Conservation (phyloP, 2,113 vertebrate genomes). For the Daubentonia madagascariensis region DNA sequence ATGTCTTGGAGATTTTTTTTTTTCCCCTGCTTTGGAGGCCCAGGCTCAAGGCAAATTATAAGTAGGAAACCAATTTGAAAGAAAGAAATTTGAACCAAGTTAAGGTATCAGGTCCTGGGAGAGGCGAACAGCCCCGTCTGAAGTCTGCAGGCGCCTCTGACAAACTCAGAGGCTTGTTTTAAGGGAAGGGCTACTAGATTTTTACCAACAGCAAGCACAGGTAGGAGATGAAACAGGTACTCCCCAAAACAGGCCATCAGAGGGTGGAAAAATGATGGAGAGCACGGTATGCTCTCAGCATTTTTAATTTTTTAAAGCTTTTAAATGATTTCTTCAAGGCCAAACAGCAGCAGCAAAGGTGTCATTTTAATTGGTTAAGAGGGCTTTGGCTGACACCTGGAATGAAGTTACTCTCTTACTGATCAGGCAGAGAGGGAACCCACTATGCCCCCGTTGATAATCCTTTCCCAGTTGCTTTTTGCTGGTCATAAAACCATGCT, state of each 20-base stretch:
- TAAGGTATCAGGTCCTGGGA: conserved; percentile 26
- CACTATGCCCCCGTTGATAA: conserved; percentile 61
- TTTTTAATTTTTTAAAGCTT: neutral
- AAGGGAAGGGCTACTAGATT: neutral
- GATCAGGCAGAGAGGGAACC: conserved; percentile 20
- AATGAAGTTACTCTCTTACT: conserved; percentile 34
- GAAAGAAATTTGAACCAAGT: conserved; percentile 43
- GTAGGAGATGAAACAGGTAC: neutral
- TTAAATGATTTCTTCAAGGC: conserved; percentile 7
- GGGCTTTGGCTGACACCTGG: neutral
- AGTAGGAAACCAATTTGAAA: conserved; percentile 60
- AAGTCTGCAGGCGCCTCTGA: neutral
- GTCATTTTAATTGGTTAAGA: neutral
- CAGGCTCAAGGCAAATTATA: conserved; percentile 73
- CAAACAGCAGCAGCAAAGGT: neutral
- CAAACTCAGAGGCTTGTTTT: neutral
- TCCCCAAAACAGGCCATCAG: neutral
- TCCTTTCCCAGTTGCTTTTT: conserved; percentile 14
- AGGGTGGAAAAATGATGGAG: neutral
- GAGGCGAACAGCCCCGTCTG: neutral
- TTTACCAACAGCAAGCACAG: conserved; percentile 6
- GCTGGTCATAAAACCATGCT: conserved; percentile 60
- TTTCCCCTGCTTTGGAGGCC: conserved; percentile 67
- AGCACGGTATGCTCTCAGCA: neutral
- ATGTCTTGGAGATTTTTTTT: conserved; percentile 78